Evolutionary conservation across 2,113 vertebrate genomes (phyloP), one percentile per base, ranked within the genome.

Genomic region (Orthonyx spaldingii): DNA sequence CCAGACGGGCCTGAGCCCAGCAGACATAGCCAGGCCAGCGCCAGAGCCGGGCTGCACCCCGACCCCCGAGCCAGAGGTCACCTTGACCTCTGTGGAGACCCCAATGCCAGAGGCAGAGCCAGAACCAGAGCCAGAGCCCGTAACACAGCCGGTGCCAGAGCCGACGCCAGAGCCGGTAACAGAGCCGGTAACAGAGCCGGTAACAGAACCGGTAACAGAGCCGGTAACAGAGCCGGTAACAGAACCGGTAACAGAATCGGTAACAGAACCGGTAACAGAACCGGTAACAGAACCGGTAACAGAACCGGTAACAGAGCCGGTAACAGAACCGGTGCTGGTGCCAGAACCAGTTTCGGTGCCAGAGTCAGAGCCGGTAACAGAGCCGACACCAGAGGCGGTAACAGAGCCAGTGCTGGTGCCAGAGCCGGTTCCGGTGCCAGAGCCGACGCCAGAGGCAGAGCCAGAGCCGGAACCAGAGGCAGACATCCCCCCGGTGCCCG

Each of bases 101-200:
- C 19, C 53, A 19, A 28, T 1, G 3, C 18, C 71, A 46, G 41
- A n/a, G 41, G 32, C 13, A 6, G 39, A 46, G 9, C 32, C 61
- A 32, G 5, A 42, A 20, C 5, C 22, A 11, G 22, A 7, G n/a
- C 14, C 57, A 5, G 28, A 10, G 24, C 21, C 30, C n/a, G n/a
- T n/a, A 27, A 16, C 14, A 16, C 30, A 22, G 20, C 39, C 21
- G 16, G 11, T 3, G 33, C 35, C 37, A 13, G 14, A 44, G 41
- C 28, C 30, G 5, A 35, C 27, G 30, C 28, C 35, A 10, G 11
- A 52, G 10, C 11, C 14, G 5, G 11, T 15, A 6, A 6, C 21
- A 13, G 35, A 4, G 9, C 19, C 4, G 1, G 7, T 2, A 22
- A 11, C 44, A 14, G 23, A 14, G 11, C 44, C 33, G 4, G 22